Percentiles rank a stretch among this genome's conserved stretches.
These are phyloP conservation scores for Nomada ferruginata DNA, from an alignment of 2,888 invertebrate species.

Conservation along the genomic window DNA sequence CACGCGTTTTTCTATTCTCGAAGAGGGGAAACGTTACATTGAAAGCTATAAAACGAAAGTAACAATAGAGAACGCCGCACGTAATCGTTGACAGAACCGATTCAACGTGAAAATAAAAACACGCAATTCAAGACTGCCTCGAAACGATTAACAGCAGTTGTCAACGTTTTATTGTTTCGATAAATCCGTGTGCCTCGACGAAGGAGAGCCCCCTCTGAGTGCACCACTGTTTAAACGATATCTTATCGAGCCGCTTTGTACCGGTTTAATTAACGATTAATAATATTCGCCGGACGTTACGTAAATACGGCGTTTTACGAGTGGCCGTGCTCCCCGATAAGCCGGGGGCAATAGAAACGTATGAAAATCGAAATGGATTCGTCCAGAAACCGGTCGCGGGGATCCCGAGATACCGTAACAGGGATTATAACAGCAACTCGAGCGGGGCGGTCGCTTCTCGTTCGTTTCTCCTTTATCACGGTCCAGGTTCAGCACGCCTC, in stretches of 20 bases:
- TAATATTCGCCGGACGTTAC: slow-evolving; percentile 56
- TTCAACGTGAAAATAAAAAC: no score
- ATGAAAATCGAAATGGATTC: slow-evolving; percentile 59
- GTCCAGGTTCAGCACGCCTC: slow-evolving; percentile 48
- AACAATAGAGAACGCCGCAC: not conserved
- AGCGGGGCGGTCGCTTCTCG: slow-evolving; percentile 41
- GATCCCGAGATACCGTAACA: slow-evolving; percentile 49
- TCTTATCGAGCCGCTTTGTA: slow-evolving; percentile 61
- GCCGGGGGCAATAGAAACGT: slow-evolving; percentile 54
- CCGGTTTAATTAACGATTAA: slow-evolving; percentile 64
- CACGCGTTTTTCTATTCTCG: no score
- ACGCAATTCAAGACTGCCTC: not conserved
- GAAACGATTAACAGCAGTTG: not conserved
- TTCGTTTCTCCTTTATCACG: slow-evolving; percentile 59
- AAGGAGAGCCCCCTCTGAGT: slow-evolving; percentile 19
- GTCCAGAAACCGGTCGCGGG: slow-evolving; percentile 50
- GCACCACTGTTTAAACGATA: slow-evolving; percentile 52
- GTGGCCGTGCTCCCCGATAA: slow-evolving; percentile 45
- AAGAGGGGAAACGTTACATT: not conserved
- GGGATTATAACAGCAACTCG: slow-evolving; percentile 55
- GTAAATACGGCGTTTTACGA: slow-evolving; percentile 59
- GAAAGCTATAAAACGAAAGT: not conserved
- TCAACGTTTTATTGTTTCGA: not conserved
- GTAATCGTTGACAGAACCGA: no score
- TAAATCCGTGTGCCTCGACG: slow-evolving; percentile 3